phyloP scores from a whole-genome alignment of 2,888 invertebrate genomes.

The Hirtodrosophila duncani region DNA sequence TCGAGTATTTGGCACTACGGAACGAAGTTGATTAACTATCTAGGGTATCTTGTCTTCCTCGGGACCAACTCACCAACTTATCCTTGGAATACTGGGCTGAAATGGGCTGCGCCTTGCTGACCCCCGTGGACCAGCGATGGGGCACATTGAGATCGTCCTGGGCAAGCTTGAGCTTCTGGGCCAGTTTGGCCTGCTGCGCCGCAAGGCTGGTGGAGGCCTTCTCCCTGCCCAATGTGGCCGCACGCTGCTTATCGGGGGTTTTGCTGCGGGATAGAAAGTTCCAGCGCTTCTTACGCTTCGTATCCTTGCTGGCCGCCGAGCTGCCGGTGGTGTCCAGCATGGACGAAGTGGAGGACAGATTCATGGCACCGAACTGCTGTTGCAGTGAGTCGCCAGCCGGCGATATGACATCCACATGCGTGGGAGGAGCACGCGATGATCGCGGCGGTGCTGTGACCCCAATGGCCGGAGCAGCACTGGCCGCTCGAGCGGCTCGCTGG shows the following conservation, averaged over 20 bases:
- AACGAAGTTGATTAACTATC: neutral
- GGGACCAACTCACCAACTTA: slow-evolving; percentile 84
- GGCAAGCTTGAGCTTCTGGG: slow-evolving; percentile 72
- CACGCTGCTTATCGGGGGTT: slow-evolving; percentile 81
- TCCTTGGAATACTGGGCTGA: slow-evolving; percentile 89
- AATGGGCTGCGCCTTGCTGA: slow-evolving; percentile 84
- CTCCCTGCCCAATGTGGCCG: slow-evolving; percentile 85
- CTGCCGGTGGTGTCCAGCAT: slow-evolving; percentile 72
- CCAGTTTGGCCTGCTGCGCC: slow-evolving; percentile 69
- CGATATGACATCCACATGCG: slow-evolving; percentile 58
- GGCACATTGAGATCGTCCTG: slow-evolving; percentile 80
- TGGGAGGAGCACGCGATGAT: too few relatives aligned
- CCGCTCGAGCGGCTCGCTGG: slow-evolving; percentile 63
- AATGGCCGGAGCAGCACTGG: slow-evolving; percentile 70
- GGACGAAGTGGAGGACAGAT: slow-evolving; percentile 67
- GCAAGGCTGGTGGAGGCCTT: slow-evolving; percentile 75
- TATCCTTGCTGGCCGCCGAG: slow-evolving; percentile 79
- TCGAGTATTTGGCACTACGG: slow-evolving; percentile 82
- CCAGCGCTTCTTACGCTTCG: slow-evolving; percentile 84
- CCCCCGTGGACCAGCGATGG: slow-evolving; percentile 86
- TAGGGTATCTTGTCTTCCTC: too few relatives aligned
- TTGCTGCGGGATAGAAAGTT: slow-evolving; percentile 83
- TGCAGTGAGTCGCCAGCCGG: slow-evolving; percentile 55
- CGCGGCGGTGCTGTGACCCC: slow-evolving; percentile 67
- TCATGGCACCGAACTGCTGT: slow-evolving; percentile 74